These are phyloP conservation scores for Anabas testudineus DNA, from an alignment of 2,797 vertebrate species.

Conservation along the genomic window DNA sequence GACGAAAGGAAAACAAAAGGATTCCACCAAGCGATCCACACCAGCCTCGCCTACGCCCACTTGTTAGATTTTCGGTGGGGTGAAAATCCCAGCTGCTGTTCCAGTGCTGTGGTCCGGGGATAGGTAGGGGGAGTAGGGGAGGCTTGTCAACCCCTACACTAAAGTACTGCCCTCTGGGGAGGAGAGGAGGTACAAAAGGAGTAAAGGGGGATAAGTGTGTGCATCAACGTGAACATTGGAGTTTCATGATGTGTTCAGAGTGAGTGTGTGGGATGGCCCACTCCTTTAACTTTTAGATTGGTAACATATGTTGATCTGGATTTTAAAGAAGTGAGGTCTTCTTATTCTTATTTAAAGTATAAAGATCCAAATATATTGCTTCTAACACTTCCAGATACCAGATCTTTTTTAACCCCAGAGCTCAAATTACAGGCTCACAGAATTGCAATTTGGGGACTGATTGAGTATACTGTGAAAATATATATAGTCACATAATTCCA, in stretches of 20 bases:
- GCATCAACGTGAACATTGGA: conserved; percentile 48
- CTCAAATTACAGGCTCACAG: background rate
- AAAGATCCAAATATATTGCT: no score
- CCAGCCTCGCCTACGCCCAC: conserved; percentile 4
- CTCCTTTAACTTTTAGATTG: no score
- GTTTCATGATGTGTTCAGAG: no score
- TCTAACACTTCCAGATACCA: background rate
- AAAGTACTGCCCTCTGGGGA: conserved; percentile 17
- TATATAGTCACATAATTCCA: no score
- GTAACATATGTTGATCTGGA: no score
- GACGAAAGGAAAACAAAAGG: conserved; percentile 37
- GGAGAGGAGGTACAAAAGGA: conserved; percentile 1
- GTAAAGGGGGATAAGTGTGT: conserved; percentile 32
- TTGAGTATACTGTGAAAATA: no score
- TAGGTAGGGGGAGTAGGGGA: background rate
- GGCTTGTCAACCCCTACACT: conserved; percentile 12
- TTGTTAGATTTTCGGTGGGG: conserved; percentile 39
- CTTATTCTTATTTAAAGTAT: no score
- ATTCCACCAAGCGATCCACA: conserved; percentile 61
- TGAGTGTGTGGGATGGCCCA: no score
- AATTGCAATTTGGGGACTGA: background rate
- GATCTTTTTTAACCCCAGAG: background rate
- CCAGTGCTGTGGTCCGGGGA: conserved; percentile 6
- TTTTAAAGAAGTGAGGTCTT: background rate
- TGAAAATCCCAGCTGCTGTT: conserved; percentile 49